These are phyloP conservation scores for Drosophila kikkawai DNA, from an alignment of 1,140 invertebrate genomes.

Conservation along the genomic window DNA sequence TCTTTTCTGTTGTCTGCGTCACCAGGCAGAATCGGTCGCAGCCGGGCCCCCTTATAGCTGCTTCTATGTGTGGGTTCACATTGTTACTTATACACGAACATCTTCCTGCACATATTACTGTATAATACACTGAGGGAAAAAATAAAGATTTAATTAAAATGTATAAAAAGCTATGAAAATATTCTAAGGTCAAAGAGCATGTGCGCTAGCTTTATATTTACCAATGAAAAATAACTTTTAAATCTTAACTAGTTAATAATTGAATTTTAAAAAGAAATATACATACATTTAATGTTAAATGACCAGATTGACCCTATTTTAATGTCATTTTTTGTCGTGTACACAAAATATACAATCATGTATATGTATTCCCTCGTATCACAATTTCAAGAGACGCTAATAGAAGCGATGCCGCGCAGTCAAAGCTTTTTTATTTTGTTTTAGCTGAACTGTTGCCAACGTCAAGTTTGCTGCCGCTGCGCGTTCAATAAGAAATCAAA, in stretches of 20 bases:
- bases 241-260: not conserved
- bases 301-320: not conserved
- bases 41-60: constrained; percentile 65
- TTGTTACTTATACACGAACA: constrained; percentile 21
- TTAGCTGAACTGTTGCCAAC: constrained; percentile 62
- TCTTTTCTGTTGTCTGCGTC: constrained; percentile 56
- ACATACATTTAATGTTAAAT: too few relatives aligned
- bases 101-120: not conserved
- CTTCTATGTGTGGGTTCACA: constrained; percentile 28
- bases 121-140: constrained; percentile 2
- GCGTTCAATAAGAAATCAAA: constrained; percentile 49
- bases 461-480: constrained; percentile 49
- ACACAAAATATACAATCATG: not conserved
- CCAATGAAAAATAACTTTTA: not conserved
- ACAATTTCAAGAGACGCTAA: constrained; percentile 48
- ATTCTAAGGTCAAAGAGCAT: not conserved
- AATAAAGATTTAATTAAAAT: not conserved
- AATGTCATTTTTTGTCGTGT: not conserved
- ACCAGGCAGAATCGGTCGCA: constrained; percentile 29
- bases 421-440: not conserved
- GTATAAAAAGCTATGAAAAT: not conserved
- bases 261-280: not conserved
- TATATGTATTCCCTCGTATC: constrained; percentile 24
- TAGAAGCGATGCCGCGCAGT: constrained; percentile 44
- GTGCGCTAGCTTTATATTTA: too few relatives aligned